Percentiles rank a stretch among this genome's conserved stretches.
phyloP scores from a whole-genome alignment of 1,140 invertebrate species.

The Heterodera carotae region DNA sequence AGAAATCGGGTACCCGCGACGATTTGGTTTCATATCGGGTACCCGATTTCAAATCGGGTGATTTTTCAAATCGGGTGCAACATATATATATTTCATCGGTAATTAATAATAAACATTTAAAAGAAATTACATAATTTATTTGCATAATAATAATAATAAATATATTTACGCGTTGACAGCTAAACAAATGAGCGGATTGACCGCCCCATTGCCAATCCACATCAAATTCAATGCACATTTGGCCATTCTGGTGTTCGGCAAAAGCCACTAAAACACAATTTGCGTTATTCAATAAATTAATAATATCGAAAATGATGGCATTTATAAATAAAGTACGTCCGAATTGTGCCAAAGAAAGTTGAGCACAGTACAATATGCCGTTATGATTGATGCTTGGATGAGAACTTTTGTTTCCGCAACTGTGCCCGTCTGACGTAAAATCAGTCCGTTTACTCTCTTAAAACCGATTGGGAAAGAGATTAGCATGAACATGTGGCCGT shows the following conservation, averaged over 20 bases:
- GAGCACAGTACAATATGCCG: conserved; percentile 53
- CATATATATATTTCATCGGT: too few relatives aligned
- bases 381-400: conserved; percentile 54
- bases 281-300: not conserved
- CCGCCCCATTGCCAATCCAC: conserved; percentile 56
- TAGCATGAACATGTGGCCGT: not conserved
- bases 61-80: too few relatives aligned
- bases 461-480: not conserved
- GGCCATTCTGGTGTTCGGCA: conserved; percentile 45
- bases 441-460: not conserved
- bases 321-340: conserved; percentile 28
- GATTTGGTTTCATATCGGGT: too few relatives aligned
- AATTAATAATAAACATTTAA: too few relatives aligned
- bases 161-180: conserved; percentile 46
- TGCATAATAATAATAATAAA: too few relatives aligned
- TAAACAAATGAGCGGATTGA: conserved; percentile 57
- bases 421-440: not conserved
- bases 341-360: conserved; percentile 57
- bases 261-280: conserved; percentile 38
- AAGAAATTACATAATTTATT: too few relatives aligned
- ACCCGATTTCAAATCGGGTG: too few relatives aligned
- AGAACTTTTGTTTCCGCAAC: conserved; percentile 49
- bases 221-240: conserved; percentile 54
- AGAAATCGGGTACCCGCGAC: too few relatives aligned
- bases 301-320: not conserved